Base-by-base conservation (phyloP, 1,140 invertebrate species). In the Anthonomus grandis region DNA sequence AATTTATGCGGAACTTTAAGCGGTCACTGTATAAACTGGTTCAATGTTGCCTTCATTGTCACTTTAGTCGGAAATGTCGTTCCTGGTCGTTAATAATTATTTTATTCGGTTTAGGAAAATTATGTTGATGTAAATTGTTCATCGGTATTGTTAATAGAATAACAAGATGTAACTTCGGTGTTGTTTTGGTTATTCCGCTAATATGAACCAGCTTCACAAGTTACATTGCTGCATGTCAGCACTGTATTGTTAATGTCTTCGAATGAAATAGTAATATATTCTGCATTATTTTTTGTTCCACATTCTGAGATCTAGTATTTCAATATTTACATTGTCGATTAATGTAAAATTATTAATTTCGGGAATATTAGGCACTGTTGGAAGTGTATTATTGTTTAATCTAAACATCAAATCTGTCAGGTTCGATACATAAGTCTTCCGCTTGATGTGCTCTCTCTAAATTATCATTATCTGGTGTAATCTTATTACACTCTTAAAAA, bases 201-300 rank as follows among this genome's bases (percentile, higher is more conserved):
- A n/a, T n/a, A n/a, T n/a, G n/a, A n/a, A n/a, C n/a, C n/a, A n/a
- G 17, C 12, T 42, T 17, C 17, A 42, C 13, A 42, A 42, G 39
- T 42, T 42, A 42, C 17, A 19, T 42, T n/a, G n/a, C n/a, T n/a
- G n/a, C 39, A 42, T 42, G 39, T 12, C 39, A 42, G 13, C 39
- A 42, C 17, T 42, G 39, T 42, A 42, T 31, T n/a, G 27, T 31
- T 8, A 31, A 8, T n/a, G n/a, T 31, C n/a, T 8, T 31, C n/a
- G 6, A n/a, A 8, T 8, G n/a, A 31, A 8, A 31, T 31, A n/a
- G 27, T 8, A 6, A 31, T 31, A 31, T 31, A 31, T 31, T 31
- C 27, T 31, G 27, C 27, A 31, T 31, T n/a, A 31, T 31, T 8
- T 6, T 31, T 31, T n/a, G n/a, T 31, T 8, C 6, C 27, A 31